These are phyloP conservation scores for Peucedramus taeniatus DNA, from an alignment of 2,113 vertebrate species.

Conservation along the genomic window DNA sequence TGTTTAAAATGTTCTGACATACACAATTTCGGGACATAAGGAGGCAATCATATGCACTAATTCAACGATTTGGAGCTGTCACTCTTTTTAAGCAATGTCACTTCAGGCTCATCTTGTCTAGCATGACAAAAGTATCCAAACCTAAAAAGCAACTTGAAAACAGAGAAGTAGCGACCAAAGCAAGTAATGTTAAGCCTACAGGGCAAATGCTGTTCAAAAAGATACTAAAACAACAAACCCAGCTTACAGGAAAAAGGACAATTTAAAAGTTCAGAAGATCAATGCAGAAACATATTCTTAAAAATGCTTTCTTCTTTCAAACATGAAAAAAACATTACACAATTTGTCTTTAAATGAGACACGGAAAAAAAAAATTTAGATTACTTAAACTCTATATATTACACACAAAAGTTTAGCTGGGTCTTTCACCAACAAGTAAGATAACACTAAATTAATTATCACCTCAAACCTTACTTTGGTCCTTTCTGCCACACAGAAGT, in stretches of 20 bases:
- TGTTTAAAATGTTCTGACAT: neutral
- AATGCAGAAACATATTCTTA: neutral
- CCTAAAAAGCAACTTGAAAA: neutral
- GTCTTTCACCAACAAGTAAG: neutral
- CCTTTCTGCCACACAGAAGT: neutral
- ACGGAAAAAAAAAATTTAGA: neutral
- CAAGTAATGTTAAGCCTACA: neutral
- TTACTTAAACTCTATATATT: neutral
- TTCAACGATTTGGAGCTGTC: neutral
- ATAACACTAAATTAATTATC: neutral
- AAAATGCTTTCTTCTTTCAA: neutral
- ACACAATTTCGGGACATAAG: neutral
- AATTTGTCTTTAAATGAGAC: neutral
- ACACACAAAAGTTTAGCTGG: neutral
- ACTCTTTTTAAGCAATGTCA: neutral
- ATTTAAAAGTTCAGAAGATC: neutral
- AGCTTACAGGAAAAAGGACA: neutral
- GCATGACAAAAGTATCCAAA: neutral
- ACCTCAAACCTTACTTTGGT: neutral
- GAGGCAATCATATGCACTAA: neutral
- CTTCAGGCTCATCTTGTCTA: neutral
- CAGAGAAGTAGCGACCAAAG: neutral
- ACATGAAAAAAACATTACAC: neutral
- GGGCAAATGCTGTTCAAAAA: neutral
- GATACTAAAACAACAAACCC: neutral